A percentile compares a stretch with the other conserved stretches of the same genome.
These are phyloP conservation scores for Diabrotica undecimpunctata DNA, from an alignment of 1,140 invertebrate genomes.

Conservation along the genomic window DNA sequence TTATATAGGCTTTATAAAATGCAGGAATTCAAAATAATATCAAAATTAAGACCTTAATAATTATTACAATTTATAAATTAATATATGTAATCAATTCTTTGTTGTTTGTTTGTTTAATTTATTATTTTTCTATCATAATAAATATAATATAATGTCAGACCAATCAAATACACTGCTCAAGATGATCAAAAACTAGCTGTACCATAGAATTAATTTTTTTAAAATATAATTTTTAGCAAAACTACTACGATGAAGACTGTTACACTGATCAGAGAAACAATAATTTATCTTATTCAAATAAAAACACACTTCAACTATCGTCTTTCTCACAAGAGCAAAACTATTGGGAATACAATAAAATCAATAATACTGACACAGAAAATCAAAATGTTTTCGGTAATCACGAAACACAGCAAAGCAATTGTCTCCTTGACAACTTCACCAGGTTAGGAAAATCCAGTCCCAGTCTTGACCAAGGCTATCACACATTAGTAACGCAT, in stretches of 20 bases:
- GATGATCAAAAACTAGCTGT: too few relatives aligned
- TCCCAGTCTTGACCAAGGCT: constrained; percentile 69
- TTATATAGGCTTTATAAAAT: too few relatives aligned
- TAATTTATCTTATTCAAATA: constrained; percentile 21
- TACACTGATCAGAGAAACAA: constrained; percentile 26
- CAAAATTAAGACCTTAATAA: too few relatives aligned
- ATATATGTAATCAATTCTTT: too few relatives aligned
- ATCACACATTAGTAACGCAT: constrained; percentile 67
- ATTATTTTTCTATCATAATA: too few relatives aligned
- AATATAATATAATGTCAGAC: too few relatives aligned
- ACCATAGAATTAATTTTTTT: too few relatives aligned
- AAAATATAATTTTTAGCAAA: constrained; percentile 25
- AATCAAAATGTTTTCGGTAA: constrained; percentile 27
- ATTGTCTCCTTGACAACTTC: constrained; percentile 47
- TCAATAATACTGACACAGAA: constrained; percentile 23
- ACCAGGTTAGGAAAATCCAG: constrained; percentile 49
- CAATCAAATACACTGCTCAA: too few relatives aligned
- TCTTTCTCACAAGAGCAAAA: constrained; percentile 40
- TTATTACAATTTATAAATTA: too few relatives aligned
- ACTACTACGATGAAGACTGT: constrained; percentile 32
- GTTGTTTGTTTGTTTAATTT: too few relatives aligned
- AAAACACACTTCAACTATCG: constrained; percentile 39
- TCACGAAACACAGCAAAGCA: constrained; percentile 34
- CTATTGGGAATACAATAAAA: constrained; percentile 44
- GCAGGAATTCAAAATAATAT: too few relatives aligned